Percentiles rank a stretch among this genome's conserved stretches.
phyloP scores from a whole-genome alignment of 2,797 vertebrate genomes.

The Graptemys geographica region DNA sequence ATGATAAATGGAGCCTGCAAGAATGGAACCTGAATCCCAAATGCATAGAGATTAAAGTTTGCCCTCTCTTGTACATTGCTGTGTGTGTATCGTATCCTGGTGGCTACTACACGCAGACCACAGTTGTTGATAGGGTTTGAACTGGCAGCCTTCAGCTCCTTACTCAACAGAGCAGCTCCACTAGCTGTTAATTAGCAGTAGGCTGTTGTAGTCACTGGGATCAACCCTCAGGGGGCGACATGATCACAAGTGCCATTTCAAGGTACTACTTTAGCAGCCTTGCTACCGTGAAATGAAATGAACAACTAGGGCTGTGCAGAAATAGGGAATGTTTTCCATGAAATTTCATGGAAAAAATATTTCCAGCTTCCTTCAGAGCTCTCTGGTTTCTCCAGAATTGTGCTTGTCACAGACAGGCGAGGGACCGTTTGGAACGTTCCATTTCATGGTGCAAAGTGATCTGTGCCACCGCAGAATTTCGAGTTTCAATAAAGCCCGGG shows the following conservation, averaged over 20 bases:
- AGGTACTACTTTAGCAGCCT: background rate
- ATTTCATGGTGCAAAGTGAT: background rate
- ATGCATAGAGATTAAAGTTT: background rate
- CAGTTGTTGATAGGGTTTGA: background rate
- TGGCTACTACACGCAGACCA: background rate
- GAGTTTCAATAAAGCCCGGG: background rate
- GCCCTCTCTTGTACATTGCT: background rate
- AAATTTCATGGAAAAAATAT: background rate
- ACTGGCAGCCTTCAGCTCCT: background rate
- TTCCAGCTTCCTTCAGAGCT: background rate
- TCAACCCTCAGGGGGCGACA: background rate
- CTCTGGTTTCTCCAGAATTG: background rate
- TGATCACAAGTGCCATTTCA: background rate
- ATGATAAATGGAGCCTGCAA: background rate
- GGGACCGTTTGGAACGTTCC: background rate
- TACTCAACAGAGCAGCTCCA: background rate
- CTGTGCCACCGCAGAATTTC: background rate
- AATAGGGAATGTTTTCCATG: background rate
- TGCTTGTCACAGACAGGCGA: background rate
- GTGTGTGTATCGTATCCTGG: background rate
- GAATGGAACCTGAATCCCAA: background rate
- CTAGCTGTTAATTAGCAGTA: background rate
- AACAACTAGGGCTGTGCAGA: background rate
- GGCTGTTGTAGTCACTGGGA: background rate
- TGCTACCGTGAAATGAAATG: background rate